Conservation (phyloP, 30 jellyfish, hydroid and myxozoan species). For the Mastigias papua region DNA sequence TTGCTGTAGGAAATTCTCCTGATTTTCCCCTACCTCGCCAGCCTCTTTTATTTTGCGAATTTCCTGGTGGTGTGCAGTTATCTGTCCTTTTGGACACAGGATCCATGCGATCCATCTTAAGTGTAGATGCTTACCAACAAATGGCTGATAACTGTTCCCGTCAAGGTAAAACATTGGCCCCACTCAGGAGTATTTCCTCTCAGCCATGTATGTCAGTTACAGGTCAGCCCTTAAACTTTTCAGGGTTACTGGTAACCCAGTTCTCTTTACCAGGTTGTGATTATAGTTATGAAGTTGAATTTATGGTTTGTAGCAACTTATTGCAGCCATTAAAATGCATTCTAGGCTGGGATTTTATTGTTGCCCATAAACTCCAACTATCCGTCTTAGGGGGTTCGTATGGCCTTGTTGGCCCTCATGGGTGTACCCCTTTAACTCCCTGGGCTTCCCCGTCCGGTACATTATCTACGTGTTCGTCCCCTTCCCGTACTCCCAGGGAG, state of each 20-base stretch:
- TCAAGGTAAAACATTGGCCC: background rate
- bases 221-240: background rate
- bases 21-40: background rate
- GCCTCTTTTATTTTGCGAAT: background rate
- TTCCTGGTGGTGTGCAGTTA: background rate
- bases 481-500: background rate
- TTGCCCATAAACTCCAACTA: background rate
- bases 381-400: background rate
- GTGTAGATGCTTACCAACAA: background rate
- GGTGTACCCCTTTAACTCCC: background rate
- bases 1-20: background rate
- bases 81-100: background rate
- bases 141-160: background rate
- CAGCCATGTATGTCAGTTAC: background rate
- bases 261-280: background rate
- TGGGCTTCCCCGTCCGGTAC: background rate
- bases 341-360: background rate
- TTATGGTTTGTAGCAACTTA: background rate
- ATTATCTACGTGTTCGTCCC: background rate
- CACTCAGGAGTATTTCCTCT: background rate
- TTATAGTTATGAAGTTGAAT: background rate
- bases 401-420: background rate
- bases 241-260: background rate
- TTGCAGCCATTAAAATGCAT: background rate
- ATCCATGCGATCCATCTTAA: background rate